Percentiles rank a stretch among this genome's conserved stretches.
phyloP scores from a whole-genome alignment of 2,113 vertebrate genomes.

The Elephas maximus region DNA sequence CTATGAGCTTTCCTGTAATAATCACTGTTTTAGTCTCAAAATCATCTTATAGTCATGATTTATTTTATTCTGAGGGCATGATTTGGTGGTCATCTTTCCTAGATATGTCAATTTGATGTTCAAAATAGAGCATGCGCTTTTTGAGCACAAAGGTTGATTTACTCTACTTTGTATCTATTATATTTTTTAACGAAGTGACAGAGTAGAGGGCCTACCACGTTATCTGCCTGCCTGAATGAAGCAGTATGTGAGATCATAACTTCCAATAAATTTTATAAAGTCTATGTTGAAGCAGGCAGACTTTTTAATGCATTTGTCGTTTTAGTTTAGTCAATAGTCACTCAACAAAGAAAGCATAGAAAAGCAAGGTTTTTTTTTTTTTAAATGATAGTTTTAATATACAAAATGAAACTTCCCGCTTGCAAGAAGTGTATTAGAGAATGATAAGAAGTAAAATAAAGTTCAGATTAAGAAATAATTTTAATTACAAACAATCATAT shows the following conservation, averaged over 20 bases:
- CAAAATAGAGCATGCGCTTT: background rate
- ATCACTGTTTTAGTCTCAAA: background rate
- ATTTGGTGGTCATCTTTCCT: background rate
- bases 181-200: background rate
- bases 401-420: background rate
- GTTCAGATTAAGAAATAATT: background rate
- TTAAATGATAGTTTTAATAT: background rate
- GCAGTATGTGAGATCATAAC: background rate
- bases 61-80: background rate
- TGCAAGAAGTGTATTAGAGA: background rate
- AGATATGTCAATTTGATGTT: background rate
- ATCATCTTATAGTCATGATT: background rate
- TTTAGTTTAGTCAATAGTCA: constrained; percentile 37
- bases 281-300: background rate
- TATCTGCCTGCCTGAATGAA: background rate
- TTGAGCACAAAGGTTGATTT: background rate
- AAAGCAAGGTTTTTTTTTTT: background rate
- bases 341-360: background rate
- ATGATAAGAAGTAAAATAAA: background rate
- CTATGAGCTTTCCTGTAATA: background rate
- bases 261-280: background rate
- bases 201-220: background rate
- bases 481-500: constrained; percentile 8
- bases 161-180: background rate
- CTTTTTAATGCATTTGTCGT: background rate